A percentile compares a stretch with the other conserved stretches of the same genome.
phyloP scores from a whole-genome alignment of 1,140 invertebrate genomes.

The Hyphantria cunea region DNA sequence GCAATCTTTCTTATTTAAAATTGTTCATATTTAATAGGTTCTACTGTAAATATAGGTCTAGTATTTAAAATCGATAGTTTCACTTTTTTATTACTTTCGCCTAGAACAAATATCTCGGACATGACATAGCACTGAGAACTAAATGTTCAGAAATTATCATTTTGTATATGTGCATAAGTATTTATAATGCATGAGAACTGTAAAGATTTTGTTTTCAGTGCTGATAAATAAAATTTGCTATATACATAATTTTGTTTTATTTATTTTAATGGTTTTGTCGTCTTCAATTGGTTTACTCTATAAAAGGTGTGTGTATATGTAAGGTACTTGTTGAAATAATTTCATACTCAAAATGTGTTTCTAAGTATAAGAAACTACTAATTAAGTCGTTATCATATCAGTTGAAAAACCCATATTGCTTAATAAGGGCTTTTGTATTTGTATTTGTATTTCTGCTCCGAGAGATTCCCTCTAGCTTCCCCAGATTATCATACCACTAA shows the following conservation, averaged over 20 bases:
- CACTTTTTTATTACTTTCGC: conserved; percentile 54
- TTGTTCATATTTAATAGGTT: conserved; percentile 60
- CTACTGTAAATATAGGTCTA: conserved; percentile 75
- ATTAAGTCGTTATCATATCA: no score
- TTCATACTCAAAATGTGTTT: no score
- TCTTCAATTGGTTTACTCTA: no score
- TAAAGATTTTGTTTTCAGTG: conserved; percentile 50
- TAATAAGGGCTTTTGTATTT: no score
- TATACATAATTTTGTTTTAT: conserved; percentile 48
- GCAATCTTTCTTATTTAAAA: conserved; percentile 59
- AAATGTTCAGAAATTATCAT: conserved; percentile 21
- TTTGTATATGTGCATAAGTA: conserved; percentile 32
- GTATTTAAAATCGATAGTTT: conserved; percentile 75
- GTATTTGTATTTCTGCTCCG: no score
- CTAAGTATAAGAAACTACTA: no score
- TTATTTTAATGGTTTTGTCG: not conserved
- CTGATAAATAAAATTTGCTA: conserved; percentile 65
- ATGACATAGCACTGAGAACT: conserved; percentile 43
- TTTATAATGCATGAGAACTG: conserved; percentile 41
- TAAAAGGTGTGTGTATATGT: no score
- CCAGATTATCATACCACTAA: no score
- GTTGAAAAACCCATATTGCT: no score
- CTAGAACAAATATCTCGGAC: conserved; percentile 40
- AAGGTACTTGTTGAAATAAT: no score
- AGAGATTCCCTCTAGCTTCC: no score